phyloP scores from a whole-genome alignment of 1,140 invertebrate genomes.

The Procambarus clarkii region DNA sequence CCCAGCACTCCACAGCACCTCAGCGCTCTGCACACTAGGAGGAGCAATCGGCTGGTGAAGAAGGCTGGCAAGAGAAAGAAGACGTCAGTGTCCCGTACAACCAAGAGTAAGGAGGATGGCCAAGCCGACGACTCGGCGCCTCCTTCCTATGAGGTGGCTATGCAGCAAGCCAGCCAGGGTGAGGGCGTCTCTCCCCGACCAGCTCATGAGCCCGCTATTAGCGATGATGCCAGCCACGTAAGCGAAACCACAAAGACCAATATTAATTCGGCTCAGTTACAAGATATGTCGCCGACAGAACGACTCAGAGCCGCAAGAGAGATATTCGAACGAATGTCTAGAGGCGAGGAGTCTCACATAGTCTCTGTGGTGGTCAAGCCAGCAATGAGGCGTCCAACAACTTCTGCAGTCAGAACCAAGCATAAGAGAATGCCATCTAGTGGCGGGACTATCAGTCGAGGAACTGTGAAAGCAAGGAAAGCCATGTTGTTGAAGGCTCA shows the following conservation, averaged over 20 bases:
- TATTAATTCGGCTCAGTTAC: neutral
- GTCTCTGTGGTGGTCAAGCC: neutral
- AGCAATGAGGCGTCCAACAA: conserved; percentile 9
- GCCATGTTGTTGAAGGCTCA: conserved; percentile 45
- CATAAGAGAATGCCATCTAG: neutral
- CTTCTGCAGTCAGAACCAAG: neutral
- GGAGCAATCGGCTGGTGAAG: conserved; percentile 11
- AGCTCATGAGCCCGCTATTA: neutral
- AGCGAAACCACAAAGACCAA: conserved; percentile 57
- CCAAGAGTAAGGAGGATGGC: neutral
- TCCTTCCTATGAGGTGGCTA: conserved; percentile 55
- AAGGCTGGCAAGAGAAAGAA: conserved; percentile 38
- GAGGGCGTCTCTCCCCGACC: neutral
- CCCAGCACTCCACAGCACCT: conserved; percentile 4
- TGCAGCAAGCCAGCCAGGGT: conserved; percentile 33
- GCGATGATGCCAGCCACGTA: conserved; percentile 21
- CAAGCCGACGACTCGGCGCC: conserved; percentile 51
- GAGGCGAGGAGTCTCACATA: neutral
- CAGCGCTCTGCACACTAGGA: neutral
- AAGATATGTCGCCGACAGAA: conserved; percentile 33
- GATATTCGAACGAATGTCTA: conserved; percentile 52
- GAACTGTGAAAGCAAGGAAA: conserved; percentile 55
- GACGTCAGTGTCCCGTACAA: neutral
- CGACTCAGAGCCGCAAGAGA: conserved; percentile 47
- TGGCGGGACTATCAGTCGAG: conserved; percentile 48